Base-by-base conservation (phyloP, 2,797 vertebrate genomes). In the Adelosebastes latens region DNA sequence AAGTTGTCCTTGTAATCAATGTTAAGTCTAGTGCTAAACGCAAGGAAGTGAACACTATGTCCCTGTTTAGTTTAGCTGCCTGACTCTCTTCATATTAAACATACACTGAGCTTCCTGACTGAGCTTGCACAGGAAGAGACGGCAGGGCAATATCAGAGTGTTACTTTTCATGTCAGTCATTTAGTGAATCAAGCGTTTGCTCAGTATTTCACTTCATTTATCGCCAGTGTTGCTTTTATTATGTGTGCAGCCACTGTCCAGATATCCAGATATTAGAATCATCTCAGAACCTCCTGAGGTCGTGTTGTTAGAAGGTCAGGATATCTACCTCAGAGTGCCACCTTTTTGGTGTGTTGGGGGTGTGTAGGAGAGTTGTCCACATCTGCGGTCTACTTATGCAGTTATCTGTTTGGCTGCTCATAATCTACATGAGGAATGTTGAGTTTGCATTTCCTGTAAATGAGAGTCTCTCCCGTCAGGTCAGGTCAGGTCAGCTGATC, bases 371-470 rank as follows among this genome's bases (percentile, higher is more conserved):
- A 63, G 46, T 49, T 59, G 75, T 53, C 27, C 65, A 68, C 10
- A 2, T 77, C 64, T 67, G 1, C 68, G 4, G 9, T 74, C 27
- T 31, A 7, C 58, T 58, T 64, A 24, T 79, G 13, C 22, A 36
- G 32, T 62, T 87, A 72, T 91, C 80, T 77, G 31, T 68, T 68
- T 63, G 36, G 60, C 62, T 55, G 49, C 79, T 82, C 75, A 72
- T 88, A 82, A 83, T 79, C 24, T 56, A 5, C 56, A 49, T 39
- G 25, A 82, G 64, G 75, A 86, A 89, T 88, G 85, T 92, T 79
- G 75, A 78, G 72, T 92, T 88, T 82, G 84, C 29, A 65, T 92
- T 93, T 94, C 86, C 75, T 86, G 56, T 91, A 67, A 91, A 88
- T 88, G 60, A 62, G 56, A 60, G 69, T 67, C 42, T 69, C 32